phyloP scores from a whole-genome alignment of 2,888 invertebrate genomes.

The Cistogaster globosa region DNA sequence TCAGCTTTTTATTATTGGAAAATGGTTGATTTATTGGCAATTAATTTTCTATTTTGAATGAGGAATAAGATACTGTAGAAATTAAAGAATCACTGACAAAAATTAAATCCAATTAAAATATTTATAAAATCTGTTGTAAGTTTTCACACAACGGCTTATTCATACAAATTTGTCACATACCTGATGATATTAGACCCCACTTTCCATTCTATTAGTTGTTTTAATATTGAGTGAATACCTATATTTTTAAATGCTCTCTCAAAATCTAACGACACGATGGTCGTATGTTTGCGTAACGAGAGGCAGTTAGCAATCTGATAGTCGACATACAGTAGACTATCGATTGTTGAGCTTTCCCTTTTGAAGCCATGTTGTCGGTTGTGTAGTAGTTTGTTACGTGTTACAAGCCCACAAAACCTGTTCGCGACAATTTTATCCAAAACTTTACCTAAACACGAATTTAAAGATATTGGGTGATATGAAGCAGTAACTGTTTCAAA shows the following conservation, averaged over 20 bases:
- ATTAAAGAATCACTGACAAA: too few species aligned
- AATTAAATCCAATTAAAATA: too few species aligned
- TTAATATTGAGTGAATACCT: background rate
- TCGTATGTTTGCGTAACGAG: background rate
- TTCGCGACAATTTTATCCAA: too few species aligned
- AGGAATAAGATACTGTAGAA: too few species aligned
- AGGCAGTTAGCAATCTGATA: background rate
- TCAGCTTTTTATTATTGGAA: too few species aligned
- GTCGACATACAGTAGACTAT: conserved; percentile 27
- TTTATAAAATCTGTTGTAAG: too few species aligned
- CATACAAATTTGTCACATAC: conserved; percentile 6
- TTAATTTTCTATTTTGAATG: too few species aligned
- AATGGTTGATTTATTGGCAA: too few species aligned
- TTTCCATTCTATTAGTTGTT: too few species aligned
- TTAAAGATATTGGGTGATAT: conserved; percentile 1
- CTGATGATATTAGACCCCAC: too few species aligned
- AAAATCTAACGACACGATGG: conserved; percentile 5
- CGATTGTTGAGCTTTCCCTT: conserved; percentile 47
- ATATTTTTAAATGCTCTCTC: background rate
- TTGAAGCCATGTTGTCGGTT: conserved; percentile 33
- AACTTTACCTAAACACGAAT: too few species aligned
- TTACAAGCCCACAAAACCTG: conserved; percentile 34
- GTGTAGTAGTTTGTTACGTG: conserved; percentile 38
- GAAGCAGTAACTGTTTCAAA: background rate
- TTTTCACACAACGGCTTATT: too few species aligned